phyloP scores from a whole-genome alignment of 2,797 vertebrate genomes.

The Cetoscarus ocellatus region DNA sequence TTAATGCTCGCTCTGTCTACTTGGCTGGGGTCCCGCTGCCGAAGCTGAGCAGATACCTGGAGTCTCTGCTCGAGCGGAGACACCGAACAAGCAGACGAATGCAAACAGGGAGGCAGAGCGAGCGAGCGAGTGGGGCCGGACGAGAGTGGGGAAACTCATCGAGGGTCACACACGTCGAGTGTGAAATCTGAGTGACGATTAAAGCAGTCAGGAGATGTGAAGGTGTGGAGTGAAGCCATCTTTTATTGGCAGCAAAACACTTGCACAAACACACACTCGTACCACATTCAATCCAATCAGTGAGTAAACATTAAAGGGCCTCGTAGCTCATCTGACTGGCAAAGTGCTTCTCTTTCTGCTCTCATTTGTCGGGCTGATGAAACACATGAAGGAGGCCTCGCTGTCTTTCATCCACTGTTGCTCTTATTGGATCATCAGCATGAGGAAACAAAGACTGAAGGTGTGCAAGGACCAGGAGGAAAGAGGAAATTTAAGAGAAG shows the following conservation, averaged over 20 bases:
- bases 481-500: no score
- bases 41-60: constrained; percentile 31
- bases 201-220: constrained; percentile 17
- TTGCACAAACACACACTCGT: constrained; percentile 5
- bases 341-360: constrained; percentile 28
- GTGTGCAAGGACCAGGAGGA: not conserved
- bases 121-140: not conserved
- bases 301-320: constrained; percentile 38
- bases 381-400: constrained; percentile 16
- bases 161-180: constrained; percentile 13
- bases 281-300: constrained; percentile 28
- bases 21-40: constrained; percentile 18
- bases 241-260: constrained; percentile 25
- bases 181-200: constrained; percentile 23
- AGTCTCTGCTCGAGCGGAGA: constrained; percentile 33
- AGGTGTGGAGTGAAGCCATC: constrained; percentile 4
- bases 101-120: not conserved
- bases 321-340: constrained; percentile 33
- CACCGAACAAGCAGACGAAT: constrained; percentile 2
- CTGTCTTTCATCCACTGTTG: constrained; percentile 13
- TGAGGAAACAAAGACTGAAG: not conserved
- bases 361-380: constrained; percentile 39
- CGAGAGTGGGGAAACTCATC: constrained; percentile 9
- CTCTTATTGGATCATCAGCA: constrained; percentile 3
- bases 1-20: constrained; percentile 44